Conservation (phyloP, 2,888 invertebrate genomes). For the Agrochola lota region DNA sequence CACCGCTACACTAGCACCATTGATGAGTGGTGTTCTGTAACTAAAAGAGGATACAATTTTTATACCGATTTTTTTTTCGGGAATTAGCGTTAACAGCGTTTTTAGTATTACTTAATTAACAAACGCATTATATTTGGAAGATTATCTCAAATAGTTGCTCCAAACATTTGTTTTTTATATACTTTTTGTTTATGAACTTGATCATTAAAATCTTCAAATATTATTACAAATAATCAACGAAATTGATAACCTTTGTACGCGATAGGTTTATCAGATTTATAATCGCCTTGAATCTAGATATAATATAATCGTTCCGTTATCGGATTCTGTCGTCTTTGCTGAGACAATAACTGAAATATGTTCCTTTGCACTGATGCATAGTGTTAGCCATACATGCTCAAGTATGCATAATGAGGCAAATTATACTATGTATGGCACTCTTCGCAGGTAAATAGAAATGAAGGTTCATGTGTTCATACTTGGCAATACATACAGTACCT, state of each 20-base stretch:
- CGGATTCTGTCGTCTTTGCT: constrained; percentile 34
- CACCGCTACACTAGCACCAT: constrained; percentile 33
- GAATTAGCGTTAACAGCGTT: constrained; percentile 21
- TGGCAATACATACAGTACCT: constrained; percentile 35
- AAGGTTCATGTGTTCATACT: constrained; percentile 36
- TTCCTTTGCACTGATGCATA: constrained; percentile 33
- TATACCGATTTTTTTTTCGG: neutral
- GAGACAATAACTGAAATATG: constrained; percentile 50
- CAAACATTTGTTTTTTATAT: constrained; percentile 38
- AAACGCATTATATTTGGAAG: constrained; percentile 44
- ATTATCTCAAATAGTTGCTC: constrained; percentile 66
- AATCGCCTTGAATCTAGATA: constrained; percentile 50
- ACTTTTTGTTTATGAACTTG: constrained; percentile 26
- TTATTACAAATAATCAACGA: constrained; percentile 52
- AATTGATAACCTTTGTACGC: constrained; percentile 46
- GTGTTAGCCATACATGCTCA: constrained; percentile 36
- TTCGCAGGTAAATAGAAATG: constrained; percentile 24
- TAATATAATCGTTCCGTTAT: constrained; percentile 32
- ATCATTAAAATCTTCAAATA: constrained; percentile 34
- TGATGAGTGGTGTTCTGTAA: constrained; percentile 35
- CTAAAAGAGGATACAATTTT: constrained; percentile 31
- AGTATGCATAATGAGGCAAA: constrained; percentile 10
- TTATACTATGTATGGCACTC: constrained; percentile 30
- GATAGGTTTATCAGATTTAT: constrained; percentile 45
- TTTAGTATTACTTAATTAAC: constrained; percentile 56